Percentiles rank a stretch among this genome's conserved stretches.
These are phyloP conservation scores for Atethmia centrago DNA, from an alignment of 2,888 invertebrate genomes.

Conservation along the genomic window DNA sequence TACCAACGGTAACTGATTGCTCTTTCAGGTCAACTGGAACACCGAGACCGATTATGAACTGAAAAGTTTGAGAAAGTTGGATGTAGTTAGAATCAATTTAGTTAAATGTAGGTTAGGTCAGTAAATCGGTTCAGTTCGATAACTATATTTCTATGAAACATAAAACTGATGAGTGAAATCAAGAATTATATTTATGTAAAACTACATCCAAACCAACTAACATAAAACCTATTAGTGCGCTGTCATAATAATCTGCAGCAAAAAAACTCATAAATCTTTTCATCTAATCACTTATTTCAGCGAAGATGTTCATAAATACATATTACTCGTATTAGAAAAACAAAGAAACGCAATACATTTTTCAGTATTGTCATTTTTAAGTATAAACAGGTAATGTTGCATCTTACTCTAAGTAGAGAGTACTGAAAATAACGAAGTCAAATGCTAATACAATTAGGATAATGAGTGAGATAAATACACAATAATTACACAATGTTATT, in stretches of 20 bases:
- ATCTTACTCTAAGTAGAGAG: neutral
- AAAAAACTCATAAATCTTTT: neutral
- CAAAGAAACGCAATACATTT: neutral
- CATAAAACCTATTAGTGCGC: neutral
- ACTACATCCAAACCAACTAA: neutral
- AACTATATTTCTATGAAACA: neutral
- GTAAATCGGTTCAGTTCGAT: neutral
- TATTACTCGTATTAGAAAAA: neutral
- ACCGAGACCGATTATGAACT: slow-evolving; percentile 93
- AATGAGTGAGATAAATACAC: slow-evolving; percentile 8
- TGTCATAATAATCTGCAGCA: neutral
- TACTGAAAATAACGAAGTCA: neutral
- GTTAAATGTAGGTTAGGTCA: slow-evolving; percentile 41
- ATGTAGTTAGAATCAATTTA: slow-evolving; percentile 42
- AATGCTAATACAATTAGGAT: slow-evolving; percentile 10
- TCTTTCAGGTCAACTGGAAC: slow-evolving; percentile 92
- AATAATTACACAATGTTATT: slow-evolving; percentile 10
- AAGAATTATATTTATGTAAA: neutral
- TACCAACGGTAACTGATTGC: slow-evolving; percentile 91
- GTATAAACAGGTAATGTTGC: neutral
- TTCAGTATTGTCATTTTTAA: too few relatives aligned
- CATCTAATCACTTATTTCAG: neutral
- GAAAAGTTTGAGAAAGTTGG: slow-evolving; percentile 68
- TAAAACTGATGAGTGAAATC: neutral
- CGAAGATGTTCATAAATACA: neutral